Conservation (phyloP, 2,797 vertebrate species). For the Sibirionetta formosa region DNA sequence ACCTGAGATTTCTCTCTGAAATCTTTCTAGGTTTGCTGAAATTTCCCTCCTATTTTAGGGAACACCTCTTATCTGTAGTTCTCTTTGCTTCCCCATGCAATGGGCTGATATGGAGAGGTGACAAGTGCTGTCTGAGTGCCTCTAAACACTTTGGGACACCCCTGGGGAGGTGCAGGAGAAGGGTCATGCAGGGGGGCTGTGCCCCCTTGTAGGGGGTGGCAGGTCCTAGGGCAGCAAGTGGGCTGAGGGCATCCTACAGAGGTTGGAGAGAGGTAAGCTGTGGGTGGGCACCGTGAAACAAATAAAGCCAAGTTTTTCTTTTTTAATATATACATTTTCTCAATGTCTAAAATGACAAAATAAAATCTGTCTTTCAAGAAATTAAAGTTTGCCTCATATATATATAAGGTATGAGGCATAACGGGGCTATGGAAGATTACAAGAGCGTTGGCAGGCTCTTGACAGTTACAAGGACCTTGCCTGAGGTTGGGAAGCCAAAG, state of each 20-base stretch:
- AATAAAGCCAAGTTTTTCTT: background rate
- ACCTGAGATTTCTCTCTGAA: background rate
- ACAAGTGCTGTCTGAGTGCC: rapidly evolving
- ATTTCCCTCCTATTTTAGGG: background rate
- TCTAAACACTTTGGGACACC: background rate
- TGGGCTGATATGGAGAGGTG: background rate
- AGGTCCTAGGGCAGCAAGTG: background rate
- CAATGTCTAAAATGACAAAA: background rate
- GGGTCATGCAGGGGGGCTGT: background rate
- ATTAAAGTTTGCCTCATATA: background rate
- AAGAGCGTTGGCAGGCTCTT: background rate
- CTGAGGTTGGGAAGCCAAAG: background rate
- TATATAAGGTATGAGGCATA: rapidly evolving
- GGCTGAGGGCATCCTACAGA: background rate
- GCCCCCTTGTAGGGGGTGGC: background rate
- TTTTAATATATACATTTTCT: background rate
- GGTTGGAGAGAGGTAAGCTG: too few species aligned
- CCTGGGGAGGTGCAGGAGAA: background rate
- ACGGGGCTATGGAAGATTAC: background rate
- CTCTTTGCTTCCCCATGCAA: background rate
- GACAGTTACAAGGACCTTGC: background rate
- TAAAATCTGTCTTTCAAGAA: background rate
- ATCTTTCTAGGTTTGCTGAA: background rate
- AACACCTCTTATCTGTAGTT: background rate
- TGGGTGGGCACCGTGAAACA: background rate